Conservation (phyloP, 2,888 invertebrate genomes). For the Allygus modestus region DNA sequence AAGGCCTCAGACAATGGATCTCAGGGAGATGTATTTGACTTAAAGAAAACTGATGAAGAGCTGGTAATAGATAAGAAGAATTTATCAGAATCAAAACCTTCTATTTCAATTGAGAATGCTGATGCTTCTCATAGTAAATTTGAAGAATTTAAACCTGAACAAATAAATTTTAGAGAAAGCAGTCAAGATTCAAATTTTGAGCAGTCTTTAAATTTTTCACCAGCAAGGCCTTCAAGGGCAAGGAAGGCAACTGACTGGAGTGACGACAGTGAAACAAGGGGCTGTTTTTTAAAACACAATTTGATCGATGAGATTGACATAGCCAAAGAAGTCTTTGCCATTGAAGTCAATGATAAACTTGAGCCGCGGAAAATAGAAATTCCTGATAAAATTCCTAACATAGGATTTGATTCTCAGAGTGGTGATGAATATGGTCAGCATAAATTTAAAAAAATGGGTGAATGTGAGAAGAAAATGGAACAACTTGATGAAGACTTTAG, state of each 20-base stretch:
- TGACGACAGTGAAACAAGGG: slow-evolving; percentile 60
- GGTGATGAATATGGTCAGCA: slow-evolving; percentile 4
- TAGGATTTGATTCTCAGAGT: slow-evolving; percentile 39
- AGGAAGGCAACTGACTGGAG: slow-evolving; percentile 48
- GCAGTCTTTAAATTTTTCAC: not conserved
- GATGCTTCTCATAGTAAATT: not conserved
- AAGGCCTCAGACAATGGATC: not conserved
- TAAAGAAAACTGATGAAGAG: not conserved
- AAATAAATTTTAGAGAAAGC: slow-evolving; percentile 14
- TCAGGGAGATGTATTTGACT: not conserved
- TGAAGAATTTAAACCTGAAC: not conserved
- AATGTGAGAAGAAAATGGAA: slow-evolving; percentile 50
- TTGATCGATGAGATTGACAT: not conserved
- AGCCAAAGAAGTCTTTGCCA: not conserved
- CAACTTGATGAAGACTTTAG: slow-evolving; percentile 41
- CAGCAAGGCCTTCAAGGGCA: not conserved
- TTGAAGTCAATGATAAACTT: not conserved
- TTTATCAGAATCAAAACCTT: not conserved
- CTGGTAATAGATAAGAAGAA: not conserved
- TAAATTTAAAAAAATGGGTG: slow-evolving; percentile 13
- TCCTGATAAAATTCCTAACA: slow-evolving; percentile 5
- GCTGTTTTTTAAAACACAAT: slow-evolving; percentile 21
- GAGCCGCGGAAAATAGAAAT: not conserved
- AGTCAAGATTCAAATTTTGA: slow-evolving; percentile 9
- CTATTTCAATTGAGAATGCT: not conserved